Percentiles rank a stretch among this genome's conserved stretches.
These are phyloP conservation scores for Dryobotodes eremita DNA, from an alignment of 2,888 invertebrate genomes.

Conservation along the genomic window DNA sequence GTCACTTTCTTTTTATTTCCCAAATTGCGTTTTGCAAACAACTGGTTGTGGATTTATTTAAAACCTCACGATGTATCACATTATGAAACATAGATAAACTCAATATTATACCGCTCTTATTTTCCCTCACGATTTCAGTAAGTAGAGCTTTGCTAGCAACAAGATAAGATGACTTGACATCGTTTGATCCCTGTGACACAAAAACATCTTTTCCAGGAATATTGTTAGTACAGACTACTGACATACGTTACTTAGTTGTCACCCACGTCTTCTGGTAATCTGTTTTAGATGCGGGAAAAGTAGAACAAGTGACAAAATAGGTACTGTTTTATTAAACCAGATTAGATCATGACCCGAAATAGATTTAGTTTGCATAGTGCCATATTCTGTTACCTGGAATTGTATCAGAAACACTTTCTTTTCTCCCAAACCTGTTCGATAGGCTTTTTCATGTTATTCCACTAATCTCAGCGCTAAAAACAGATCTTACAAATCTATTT, in stretches of 20 bases:
- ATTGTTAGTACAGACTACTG: background rate
- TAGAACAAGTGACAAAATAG: background rate
- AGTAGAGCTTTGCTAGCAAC: background rate
- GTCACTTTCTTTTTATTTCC: background rate
- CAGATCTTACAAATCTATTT: background rate
- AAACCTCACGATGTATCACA: too few species aligned
- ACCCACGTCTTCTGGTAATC: background rate
- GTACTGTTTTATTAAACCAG: background rate
- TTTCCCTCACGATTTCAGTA: background rate
- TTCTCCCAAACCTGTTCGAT: background rate
- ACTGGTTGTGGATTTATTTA: background rate
- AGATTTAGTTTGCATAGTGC: background rate
- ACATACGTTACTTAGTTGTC: constrained; percentile 6
- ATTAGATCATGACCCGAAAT: background rate
- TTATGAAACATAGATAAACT: too few species aligned
- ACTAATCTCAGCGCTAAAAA: background rate
- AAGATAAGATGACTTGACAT: background rate
- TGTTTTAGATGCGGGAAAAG: constrained; percentile 6
- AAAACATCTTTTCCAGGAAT: constrained; percentile 5
- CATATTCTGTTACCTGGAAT: background rate
- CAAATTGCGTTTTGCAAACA: background rate
- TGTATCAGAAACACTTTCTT: background rate
- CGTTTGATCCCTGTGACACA: constrained; percentile 30
- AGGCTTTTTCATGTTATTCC: background rate
- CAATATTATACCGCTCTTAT: too few species aligned